Conservation (phyloP, 1,140 invertebrate genomes). For the Drosophila saltans region DNA sequence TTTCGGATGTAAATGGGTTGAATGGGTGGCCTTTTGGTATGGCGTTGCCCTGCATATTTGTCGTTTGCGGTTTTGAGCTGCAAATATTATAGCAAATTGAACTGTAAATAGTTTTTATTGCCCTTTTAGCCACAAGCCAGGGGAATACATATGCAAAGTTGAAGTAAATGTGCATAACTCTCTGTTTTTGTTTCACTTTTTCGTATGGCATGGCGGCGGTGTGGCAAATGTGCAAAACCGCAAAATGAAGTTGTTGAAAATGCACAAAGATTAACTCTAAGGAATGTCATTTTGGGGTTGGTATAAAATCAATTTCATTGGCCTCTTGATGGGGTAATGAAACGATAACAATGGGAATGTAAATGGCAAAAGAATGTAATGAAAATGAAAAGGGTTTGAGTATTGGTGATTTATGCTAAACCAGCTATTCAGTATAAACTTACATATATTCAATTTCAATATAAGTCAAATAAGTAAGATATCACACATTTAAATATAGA, state of each 20-base stretch:
- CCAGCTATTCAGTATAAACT: too few relatives aligned
- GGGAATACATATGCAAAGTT: slow-evolving; percentile 29
- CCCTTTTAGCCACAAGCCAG: slow-evolving; percentile 58
- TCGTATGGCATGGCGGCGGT: slow-evolving; percentile 20
- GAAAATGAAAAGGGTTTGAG: not conserved
- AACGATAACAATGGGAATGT: not conserved
- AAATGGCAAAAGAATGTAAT: not conserved
- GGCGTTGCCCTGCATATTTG: slow-evolving; percentile 65
- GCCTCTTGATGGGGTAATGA: slow-evolving; percentile 1
- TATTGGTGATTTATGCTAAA: too few relatives aligned
- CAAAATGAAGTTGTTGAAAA: slow-evolving; percentile 68
- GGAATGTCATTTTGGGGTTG: slow-evolving; percentile 38
- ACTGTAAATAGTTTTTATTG: slow-evolving; percentile 80
- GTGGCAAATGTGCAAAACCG: slow-evolving; percentile 20
- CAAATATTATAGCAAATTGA: slow-evolving; percentile 81
- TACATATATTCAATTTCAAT: too few relatives aligned
- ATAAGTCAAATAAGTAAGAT: too few relatives aligned
- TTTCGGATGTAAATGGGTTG: not conserved
- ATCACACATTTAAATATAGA: too few relatives aligned
- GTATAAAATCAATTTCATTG: slow-evolving; percentile 9
- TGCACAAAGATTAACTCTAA: slow-evolving; percentile 53
- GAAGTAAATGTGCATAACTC: slow-evolving; percentile 45
- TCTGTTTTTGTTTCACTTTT: slow-evolving; percentile 43
- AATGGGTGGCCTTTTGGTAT: slow-evolving; percentile 14
- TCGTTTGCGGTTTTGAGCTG: slow-evolving; percentile 70